Base-by-base conservation (phyloP, 35 echinoderm and acorn worm species). In the Eucidaris tribuloides region DNA sequence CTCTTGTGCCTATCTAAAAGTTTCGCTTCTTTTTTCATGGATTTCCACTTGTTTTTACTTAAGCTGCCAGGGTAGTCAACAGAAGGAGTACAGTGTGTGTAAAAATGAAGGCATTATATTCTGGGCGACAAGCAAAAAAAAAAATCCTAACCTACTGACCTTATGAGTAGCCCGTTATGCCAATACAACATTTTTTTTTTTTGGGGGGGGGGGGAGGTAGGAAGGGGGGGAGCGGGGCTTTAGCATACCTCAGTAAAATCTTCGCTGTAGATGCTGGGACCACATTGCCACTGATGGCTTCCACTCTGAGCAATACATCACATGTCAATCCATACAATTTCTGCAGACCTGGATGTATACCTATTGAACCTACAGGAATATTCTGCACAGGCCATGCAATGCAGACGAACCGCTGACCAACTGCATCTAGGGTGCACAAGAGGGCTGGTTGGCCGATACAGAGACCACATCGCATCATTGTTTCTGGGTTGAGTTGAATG, bases 401-500 rank as follows among this genome's bases (percentile, higher is more conserved):
- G 39, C 78, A 79, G 18, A 86, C 30, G 31, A 85, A 82, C 91
- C 49, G 58, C 22, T 33, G 22, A 50, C 49, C 48, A 44, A 77
- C 39, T 49, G 36, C 25, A 52, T n/a, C 45, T 33, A 5, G 24
- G 24, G 65, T 58, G 0, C 65, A 64, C 24, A 93, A n/a, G 23
- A 87, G 29, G 57, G 57, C 70, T 42, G 84, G 79, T 36, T 83
- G 84, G 55, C 91, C 91, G 2, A 93, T 93, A 46, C 84, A 71
- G 66, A 93, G 79, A 68, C 72, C 46, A 50, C 86, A 66, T 11
- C 64, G 55, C 33, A 48, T 46, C 91, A 93, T 93, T 15, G 91
- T 87, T 23, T 82, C 85, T 49, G 91, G 91, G 45, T 93, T 82
- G 14, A 93, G 68, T 42, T 93, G 91, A 27, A 93, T 56, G 52